Base-by-base conservation (phyloP, 2,888 invertebrate genomes). In the Geotrupes spiniger region DNA sequence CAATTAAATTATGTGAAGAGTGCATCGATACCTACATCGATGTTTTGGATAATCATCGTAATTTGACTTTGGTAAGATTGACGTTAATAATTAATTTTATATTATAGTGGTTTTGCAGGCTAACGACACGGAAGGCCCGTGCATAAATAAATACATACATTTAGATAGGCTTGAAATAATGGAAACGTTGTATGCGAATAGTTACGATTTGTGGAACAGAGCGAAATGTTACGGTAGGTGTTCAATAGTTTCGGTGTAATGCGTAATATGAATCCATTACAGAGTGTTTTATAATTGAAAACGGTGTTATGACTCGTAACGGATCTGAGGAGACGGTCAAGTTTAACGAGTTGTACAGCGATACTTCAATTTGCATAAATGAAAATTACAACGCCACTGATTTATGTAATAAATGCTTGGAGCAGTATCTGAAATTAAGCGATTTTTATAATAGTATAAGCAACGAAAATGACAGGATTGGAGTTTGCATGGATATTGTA, bases 401-500 rank as follows among this genome's bases (percentile, higher is more conserved):
- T 37, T 57, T 79, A 6, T 84, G 83, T 68, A 62, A 70, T 16
- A 71, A 73, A 36, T 85, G 85, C 62, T 75, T 77, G 73, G 65
- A 74, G 21, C 61, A 65, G 3, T 85, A 85, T 64, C 36, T 76
- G 4, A 62, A 69, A 27, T 66, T 85, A 52, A 81, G 82, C 63
- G 66, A 74, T 36, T 81, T 75, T 62, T 85, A 83, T 63, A 75
- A 76, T 60, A 73, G 76, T 21, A 70, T 84, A 45, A 82, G 73
- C 56, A 78, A 78, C 63, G 69, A 75, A 44, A 77, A 79, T 62
- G 82, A 80, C 49, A 76, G 78, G 44, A 78, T 79, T 52, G 77
- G 75, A 51, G 74, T 83, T 49, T 85, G 85, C 60, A 82, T 85
- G 80, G 85, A 85, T 65, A 76, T 84, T 56, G 81, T 84, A 1